phyloP scores from a whole-genome alignment of 2,113 vertebrate species.

The Pseudonaja textilis region DNA sequence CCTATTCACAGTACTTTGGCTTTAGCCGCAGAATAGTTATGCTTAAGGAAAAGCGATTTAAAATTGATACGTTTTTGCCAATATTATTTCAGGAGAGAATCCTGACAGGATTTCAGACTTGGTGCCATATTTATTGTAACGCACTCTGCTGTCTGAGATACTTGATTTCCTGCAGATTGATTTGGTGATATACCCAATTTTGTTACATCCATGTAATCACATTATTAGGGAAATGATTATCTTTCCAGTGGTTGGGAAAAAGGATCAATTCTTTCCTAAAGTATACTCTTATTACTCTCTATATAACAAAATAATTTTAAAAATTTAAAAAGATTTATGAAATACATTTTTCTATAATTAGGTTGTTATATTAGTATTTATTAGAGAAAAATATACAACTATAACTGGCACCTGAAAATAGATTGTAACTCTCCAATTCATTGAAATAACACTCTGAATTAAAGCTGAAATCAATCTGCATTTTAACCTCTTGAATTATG shows the following conservation, averaged over 20 bases:
- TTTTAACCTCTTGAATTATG: neutral
- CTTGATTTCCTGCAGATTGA: neutral
- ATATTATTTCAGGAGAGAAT: neutral
- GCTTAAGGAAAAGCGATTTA: neutral
- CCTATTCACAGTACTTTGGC: neutral
- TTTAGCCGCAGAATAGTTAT: neutral
- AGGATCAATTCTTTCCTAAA: neutral
- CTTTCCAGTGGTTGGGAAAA: neutral
- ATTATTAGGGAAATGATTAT: neutral
- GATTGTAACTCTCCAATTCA: neutral
- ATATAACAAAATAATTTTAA: neutral
- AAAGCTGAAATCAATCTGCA: neutral
- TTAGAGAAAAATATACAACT: neutral
- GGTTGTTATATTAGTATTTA: too few species aligned
- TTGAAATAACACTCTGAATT: neutral
- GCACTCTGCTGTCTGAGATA: neutral
- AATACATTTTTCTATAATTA: neutral
- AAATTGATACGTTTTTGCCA: neutral
- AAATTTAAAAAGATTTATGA: neutral
- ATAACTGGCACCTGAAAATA: neutral
- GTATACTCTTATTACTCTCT: neutral
- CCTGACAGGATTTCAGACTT: neutral
- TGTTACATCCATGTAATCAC: neutral
- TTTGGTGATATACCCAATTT: neutral
- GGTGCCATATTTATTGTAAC: neutral